Evolutionary conservation across 64 coral and sea anemone genomes (phyloP), one percentile per base, ranked within the genome.

Genomic region (Porites lutea): DNA sequence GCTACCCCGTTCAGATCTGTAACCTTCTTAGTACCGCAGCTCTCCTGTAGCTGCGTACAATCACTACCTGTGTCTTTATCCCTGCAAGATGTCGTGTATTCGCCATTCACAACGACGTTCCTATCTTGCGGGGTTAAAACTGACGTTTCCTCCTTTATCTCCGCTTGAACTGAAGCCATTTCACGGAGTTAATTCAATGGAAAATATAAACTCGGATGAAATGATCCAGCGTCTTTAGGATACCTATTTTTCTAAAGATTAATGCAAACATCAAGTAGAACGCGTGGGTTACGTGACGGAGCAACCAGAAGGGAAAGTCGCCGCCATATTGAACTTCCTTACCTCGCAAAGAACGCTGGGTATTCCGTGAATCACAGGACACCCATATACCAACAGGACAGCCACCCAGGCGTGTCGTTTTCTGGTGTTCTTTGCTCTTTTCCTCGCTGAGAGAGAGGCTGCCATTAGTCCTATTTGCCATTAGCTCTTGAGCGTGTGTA

Each of bases 1-100:
- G 50, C 78, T n/a, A 92, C 48, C 52, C 92, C 92, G 63, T 94
- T 94, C 5, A 94, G 78, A 89, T 94, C 92, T 65, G 87, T 66
- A 72, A 94, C 78, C 59, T 62, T 89, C 57, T 94, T 94, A 22
- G 81, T 18, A 67, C 81, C 10, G 12, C 63, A 84, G 7, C 13
- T 23, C 19, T 67, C 69, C 63, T 69, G 63, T 51, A 19, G 6
- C 81, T 84, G 61, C 18, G 51, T 63, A 23, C 18, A 46, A 10
- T 84, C 63, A 65, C 48, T 19, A 49, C 19, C 65, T 46, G 64
- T n/a, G 15, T 69, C 81, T 27, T 84, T 69, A 50, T 13, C 63
- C 18, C 22, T 12, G 37, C 61, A 52, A 52, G 81, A 52, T 10
- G 63, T 52, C 62, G 63, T 68, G 46, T 48, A 18, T 20, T 53